phyloP scores from a whole-genome alignment of 2,113 vertebrate genomes.

The Pristiophorus japonicus region DNA sequence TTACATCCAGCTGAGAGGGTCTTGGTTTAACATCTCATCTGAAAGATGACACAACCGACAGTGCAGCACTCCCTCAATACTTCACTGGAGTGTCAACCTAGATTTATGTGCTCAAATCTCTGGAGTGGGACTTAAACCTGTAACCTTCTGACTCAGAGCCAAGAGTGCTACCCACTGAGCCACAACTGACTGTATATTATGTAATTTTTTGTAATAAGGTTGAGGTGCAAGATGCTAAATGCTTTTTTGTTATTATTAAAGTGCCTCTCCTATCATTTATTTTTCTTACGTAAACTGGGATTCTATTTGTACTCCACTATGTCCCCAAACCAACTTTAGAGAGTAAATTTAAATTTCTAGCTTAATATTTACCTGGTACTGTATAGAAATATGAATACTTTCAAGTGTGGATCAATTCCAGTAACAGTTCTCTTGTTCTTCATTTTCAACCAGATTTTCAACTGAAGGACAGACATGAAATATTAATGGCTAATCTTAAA shows the following conservation, averaged over 20 bases:
- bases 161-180: no score
- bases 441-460: background rate
- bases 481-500: background rate
- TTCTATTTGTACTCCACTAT: no score
- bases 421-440: background rate
- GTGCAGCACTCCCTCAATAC: no score
- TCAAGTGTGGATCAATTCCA: background rate
- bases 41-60: no score
- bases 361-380: background rate
- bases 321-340: background rate
- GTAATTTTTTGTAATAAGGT: background rate
- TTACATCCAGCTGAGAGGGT: no score
- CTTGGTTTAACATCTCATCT: no score
- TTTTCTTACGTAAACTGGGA: no score
- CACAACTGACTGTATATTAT: background rate
- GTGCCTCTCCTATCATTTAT: no score
- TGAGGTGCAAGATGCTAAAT: background rate
- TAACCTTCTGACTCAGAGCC: no score
- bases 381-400: background rate
- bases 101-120: no score
- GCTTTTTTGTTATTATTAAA: no score
- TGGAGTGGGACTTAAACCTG: background rate
- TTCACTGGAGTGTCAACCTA: no score
- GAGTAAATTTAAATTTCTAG: background rate
- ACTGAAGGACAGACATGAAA: background rate